Evolutionary conservation across 2,888 invertebrate genomes (phyloP).

Genomic region (Mesorhabditis spiculigera): DNA sequence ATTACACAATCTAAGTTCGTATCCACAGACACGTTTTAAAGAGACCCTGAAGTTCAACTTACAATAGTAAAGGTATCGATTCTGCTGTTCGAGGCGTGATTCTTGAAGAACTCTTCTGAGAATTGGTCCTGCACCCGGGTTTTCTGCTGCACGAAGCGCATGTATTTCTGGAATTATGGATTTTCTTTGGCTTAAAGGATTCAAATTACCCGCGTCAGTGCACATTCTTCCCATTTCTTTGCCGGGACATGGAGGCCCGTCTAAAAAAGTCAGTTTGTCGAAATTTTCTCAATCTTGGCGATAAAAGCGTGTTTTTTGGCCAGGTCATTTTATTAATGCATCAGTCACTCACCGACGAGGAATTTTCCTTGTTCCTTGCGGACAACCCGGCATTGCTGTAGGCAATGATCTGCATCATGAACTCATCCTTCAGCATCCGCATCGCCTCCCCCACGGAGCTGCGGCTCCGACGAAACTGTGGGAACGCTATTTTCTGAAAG

Average conservation of each 20-base stretch:
- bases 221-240: not conserved
- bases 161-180: not conserved
- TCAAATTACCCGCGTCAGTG: not conserved
- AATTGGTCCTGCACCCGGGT: not conserved
- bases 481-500: not conserved
- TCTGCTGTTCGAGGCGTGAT: not conserved
- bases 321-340: no score
- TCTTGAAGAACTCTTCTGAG: not conserved
- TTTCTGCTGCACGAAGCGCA: not conserved
- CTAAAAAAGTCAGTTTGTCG: no score
- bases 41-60: no score
- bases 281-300: no score
- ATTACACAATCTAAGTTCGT: no score
- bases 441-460: slow-evolving; percentile 2
- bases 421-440: not conserved
- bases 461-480: not conserved
- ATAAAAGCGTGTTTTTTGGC: no score
- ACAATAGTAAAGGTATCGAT: not conserved
- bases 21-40: no score
- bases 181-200: no score
- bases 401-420: not conserved
- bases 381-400: not conserved
- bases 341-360: no score
- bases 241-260: no score
- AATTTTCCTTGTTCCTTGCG: no score